Conservation (phyloP, 2,888 invertebrate genomes). For the Caprella mutica region DNA sequence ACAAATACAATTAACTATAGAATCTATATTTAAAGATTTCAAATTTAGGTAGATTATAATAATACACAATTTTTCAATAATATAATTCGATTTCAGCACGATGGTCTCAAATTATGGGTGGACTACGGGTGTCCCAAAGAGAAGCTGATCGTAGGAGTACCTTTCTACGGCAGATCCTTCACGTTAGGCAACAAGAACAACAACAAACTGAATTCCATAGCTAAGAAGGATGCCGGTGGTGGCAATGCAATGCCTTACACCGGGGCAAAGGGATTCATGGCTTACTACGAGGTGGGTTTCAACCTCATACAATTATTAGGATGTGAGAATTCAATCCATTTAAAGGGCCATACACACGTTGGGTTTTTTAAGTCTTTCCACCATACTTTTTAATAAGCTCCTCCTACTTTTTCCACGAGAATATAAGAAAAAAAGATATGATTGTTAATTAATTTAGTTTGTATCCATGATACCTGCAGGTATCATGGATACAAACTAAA, state of each 20-base stretch:
- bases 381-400: too few species aligned
- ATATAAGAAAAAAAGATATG: too few species aligned
- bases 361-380: too few species aligned
- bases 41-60: too few species aligned
- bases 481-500: too few species aligned
- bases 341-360: too few species aligned
- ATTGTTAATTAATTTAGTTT: too few species aligned
- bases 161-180: constrained; percentile 77
- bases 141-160: constrained; percentile 74
- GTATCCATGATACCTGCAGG: too few species aligned
- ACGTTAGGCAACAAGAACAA: constrained; percentile 51
- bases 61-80: too few species aligned
- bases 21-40: too few species aligned
- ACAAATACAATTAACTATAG: neutral
- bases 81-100: constrained; percentile 66
- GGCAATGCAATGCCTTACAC: constrained; percentile 32
- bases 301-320: neutral
- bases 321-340: too few species aligned
- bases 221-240: constrained; percentile 72
- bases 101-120: constrained; percentile 76
- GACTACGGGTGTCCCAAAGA: constrained; percentile 70
- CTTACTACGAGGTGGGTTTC: constrained; percentile 64
- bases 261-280: constrained; percentile 56
- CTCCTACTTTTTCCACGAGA: too few species aligned
- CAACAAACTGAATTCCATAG: constrained; percentile 67